Percentiles rank a stretch among this genome's conserved stretches.
phyloP scores from a whole-genome alignment of 1,140 invertebrate genomes.

The Chionoecetes opilio region DNA sequence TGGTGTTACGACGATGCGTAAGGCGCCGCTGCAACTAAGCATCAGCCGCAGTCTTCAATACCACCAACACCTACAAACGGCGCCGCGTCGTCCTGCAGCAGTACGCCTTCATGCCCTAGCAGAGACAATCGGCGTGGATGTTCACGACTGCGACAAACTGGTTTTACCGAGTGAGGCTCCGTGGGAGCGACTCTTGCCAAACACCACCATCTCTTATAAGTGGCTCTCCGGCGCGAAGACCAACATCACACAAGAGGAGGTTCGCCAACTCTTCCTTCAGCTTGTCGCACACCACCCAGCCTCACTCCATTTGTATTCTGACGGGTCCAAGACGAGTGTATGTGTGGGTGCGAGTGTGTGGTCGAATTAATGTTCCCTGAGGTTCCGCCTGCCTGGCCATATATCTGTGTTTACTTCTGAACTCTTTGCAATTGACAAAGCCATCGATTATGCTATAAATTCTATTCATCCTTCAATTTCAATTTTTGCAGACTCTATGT shows the following conservation, averaged over 20 bases:
- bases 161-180: neutral
- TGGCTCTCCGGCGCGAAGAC: neutral
- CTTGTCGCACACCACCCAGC: neutral
- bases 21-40: neutral
- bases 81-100: neutral
- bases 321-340: constrained; percentile 14
- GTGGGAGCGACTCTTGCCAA: neutral
- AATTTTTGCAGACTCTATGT: neutral
- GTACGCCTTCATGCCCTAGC: neutral
- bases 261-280: neutral
- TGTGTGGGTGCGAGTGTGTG: constrained; percentile 23
- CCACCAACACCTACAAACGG: neutral
- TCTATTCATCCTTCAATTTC: neutral
- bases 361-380: constrained; percentile 33
- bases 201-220: neutral
- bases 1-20: neutral
- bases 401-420: neutral
- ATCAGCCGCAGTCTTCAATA: neutral
- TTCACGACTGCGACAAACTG: neutral
- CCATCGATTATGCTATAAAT: constrained; percentile 37
- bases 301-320: neutral
- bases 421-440: constrained; percentile 22
- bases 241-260: neutral
- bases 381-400: neutral
- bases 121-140: neutral